phyloP scores from a whole-genome alignment of 1,140 invertebrate species.

The Lepidurus arcticus region DNA sequence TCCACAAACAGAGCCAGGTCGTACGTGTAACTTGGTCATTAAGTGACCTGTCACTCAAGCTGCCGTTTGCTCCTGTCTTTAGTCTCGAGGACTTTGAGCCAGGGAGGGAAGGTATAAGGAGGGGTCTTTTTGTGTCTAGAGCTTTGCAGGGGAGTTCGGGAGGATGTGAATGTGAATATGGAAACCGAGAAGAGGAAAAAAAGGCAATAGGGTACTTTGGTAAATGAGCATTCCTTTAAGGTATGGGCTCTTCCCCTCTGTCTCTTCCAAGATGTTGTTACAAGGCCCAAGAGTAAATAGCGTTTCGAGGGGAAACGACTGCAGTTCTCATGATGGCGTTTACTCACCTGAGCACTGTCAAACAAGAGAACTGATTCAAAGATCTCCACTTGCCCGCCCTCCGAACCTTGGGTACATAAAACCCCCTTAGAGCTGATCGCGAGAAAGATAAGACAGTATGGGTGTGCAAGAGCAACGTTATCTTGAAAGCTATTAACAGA shows the following conservation, averaged over 20 bases:
- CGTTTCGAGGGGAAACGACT: neutral
- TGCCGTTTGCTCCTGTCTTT: conserved; percentile 12
- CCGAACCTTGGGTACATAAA: too few relatives aligned
- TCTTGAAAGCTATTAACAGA: too few relatives aligned
- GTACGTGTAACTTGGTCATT: conserved; percentile 7
- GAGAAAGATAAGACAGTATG: too few relatives aligned
- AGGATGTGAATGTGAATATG: too few relatives aligned
- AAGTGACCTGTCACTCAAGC: conserved; percentile 18
- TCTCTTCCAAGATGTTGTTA: neutral
- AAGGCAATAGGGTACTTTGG: too few relatives aligned
- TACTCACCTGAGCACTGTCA: neutral
- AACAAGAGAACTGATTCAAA: too few relatives aligned
- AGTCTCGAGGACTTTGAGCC: neutral
- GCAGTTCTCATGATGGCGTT: neutral
- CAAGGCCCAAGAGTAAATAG: neutral
- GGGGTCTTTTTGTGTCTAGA: neutral
- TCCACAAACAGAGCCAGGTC: neutral
- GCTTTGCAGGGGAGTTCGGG: too few relatives aligned
- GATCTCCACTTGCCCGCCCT: too few relatives aligned
- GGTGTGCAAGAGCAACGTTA: too few relatives aligned
- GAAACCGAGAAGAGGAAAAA: too few relatives aligned
- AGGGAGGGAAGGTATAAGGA: neutral
- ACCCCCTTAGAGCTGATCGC: too few relatives aligned
- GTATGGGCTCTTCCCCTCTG: neutral
- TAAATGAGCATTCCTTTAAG: too few relatives aligned